Percentiles rank a stretch among this genome's conserved stretches.
phyloP scores from a whole-genome alignment of 2,888 invertebrate genomes.

The Heliconius cydno region DNA sequence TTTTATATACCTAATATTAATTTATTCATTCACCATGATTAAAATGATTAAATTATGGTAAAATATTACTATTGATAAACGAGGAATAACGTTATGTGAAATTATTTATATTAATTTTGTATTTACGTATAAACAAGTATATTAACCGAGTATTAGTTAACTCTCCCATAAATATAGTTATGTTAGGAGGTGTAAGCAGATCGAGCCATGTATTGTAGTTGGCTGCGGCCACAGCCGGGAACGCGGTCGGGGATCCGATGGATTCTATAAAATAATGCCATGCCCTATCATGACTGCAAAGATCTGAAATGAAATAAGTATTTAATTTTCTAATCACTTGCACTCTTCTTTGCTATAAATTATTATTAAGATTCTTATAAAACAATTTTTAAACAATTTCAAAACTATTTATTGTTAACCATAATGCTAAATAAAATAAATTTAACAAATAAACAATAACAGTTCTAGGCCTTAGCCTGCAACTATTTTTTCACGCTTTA shows the following conservation, averaged over 20 bases:
- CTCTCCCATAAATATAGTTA: slow-evolving; percentile 67
- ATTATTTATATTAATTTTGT: too few relatives aligned
- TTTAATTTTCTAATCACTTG: not conserved
- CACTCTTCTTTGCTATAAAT: not conserved
- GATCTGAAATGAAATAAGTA: slow-evolving; percentile 61
- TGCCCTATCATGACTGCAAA: slow-evolving; percentile 84
- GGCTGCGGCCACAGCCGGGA: slow-evolving; percentile 72
- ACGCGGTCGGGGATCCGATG: slow-evolving; percentile 68
- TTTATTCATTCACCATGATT: too few relatives aligned
- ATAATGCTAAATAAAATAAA: too few relatives aligned
- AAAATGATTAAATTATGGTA: too few relatives aligned
- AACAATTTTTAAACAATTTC: not conserved
- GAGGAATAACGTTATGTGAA: too few relatives aligned
- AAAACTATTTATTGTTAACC: not conserved
- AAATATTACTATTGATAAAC: too few relatives aligned
- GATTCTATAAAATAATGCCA: slow-evolving; percentile 84
- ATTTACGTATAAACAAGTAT: not conserved
- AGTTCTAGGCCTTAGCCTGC: too few relatives aligned
- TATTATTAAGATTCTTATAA: not conserved
- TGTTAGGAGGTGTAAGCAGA: slow-evolving; percentile 47
- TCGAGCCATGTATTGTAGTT: slow-evolving; percentile 77
- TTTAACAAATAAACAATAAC: too few relatives aligned
- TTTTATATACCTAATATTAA: too few relatives aligned
- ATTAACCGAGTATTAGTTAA: slow-evolving; percentile 67
- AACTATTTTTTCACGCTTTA: too few relatives aligned